Conservation (phyloP, 1,140 invertebrate genomes). For the Acromyrmex charruanus region DNA sequence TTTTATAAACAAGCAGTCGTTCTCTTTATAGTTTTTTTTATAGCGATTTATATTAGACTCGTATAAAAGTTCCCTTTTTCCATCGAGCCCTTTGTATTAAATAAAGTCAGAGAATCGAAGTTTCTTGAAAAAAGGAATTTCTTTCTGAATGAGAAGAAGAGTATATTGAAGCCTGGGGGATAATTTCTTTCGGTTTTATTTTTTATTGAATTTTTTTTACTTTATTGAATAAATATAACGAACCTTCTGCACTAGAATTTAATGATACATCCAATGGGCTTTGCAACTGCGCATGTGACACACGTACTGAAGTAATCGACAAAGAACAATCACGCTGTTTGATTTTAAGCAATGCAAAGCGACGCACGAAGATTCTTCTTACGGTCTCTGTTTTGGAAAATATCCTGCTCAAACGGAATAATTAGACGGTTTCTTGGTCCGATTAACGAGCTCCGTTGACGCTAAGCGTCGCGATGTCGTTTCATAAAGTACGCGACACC, state of each 20-base stretch:
- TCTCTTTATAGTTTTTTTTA: neutral
- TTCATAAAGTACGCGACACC: conserved; percentile 46
- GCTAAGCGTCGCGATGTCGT: conserved; percentile 53
- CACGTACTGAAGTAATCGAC: neutral
- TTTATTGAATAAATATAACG: neutral
- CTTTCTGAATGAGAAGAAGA: neutral
- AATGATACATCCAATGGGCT: neutral
- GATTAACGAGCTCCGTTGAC: conserved; percentile 45
- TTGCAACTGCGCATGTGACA: neutral
- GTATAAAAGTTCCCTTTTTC: neutral
- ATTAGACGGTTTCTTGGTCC: conserved; percentile 54
- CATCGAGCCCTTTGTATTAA: neutral
- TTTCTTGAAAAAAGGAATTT: neutral
- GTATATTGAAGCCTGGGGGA: neutral
- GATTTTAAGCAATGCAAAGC: conserved; percentile 20
- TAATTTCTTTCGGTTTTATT: neutral
- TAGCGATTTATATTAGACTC: neutral
- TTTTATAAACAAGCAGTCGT: neutral
- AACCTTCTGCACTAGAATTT: neutral
- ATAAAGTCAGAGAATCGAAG: neutral
- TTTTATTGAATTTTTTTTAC: neutral
- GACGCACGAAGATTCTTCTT: neutral
- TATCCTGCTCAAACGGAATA: conserved; percentile 30
- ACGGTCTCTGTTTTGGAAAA: neutral
- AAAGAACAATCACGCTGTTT: neutral